Percentiles rank a stretch among this genome's conserved stretches.
phyloP scores from a whole-genome alignment of 2,888 invertebrate genomes.

The Adelphocoris suturalis region DNA sequence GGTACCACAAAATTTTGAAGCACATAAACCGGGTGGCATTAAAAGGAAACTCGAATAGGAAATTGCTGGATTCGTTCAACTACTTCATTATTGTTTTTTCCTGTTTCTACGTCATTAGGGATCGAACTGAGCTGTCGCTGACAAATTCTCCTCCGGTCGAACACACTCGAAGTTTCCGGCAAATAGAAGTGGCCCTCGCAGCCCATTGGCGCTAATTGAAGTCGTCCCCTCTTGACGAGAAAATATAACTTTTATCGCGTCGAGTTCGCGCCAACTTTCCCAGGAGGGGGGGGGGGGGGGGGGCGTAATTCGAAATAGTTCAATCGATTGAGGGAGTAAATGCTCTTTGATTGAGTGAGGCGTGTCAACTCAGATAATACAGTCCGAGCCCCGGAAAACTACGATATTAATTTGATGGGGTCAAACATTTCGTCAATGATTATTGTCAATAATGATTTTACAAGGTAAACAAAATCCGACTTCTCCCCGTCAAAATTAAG shows the following conservation, averaged over 20 bases:
- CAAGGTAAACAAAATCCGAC: too few species aligned
- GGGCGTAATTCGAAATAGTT: neutral
- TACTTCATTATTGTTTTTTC: too few species aligned
- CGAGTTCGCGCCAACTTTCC: neutral
- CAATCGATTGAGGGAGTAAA: neutral
- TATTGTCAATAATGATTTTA: too few species aligned
- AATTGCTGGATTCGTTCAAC: too few species aligned
- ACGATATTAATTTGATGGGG: too few species aligned
- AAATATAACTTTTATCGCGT: constrained; percentile 26
- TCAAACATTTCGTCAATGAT: too few species aligned
- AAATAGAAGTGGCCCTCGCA: constrained; percentile 22
- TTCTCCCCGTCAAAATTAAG: too few species aligned
- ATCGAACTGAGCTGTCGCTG: neutral
- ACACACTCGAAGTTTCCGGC: constrained; percentile 1
- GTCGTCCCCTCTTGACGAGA: neutral
- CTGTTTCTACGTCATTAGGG: neutral
- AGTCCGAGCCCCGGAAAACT: too few species aligned
- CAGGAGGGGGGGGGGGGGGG: neutral
- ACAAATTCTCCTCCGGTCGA: neutral
- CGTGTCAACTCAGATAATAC: neutral
- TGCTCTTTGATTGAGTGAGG: neutral
- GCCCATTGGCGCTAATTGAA: constrained; percentile 31
- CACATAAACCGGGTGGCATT: too few species aligned
- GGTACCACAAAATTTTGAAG: too few species aligned
- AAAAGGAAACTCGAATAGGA: too few species aligned